These are phyloP conservation scores for Siniperca chuatsi DNA, from an alignment of 2,113 vertebrate genomes.

Conservation along the genomic window DNA sequence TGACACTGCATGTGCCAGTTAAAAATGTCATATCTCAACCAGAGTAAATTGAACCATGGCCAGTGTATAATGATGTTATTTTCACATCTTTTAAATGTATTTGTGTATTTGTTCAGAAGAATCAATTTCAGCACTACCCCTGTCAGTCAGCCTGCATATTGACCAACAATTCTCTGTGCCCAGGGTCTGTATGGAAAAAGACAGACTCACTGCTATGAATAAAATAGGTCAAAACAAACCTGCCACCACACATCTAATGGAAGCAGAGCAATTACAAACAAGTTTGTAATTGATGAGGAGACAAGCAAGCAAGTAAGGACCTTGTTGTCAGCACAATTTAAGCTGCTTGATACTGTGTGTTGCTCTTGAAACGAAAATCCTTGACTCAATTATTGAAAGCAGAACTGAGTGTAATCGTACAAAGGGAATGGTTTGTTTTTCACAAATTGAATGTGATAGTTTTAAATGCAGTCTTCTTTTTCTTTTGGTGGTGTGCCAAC, in stretches of 20 bases:
- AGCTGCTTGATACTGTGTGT: not conserved
- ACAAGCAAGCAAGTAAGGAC: not conserved
- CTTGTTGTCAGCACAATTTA: not conserved
- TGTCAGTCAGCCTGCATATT: not conserved
- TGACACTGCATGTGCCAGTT: conserved; percentile 3
- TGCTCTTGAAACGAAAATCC: not conserved
- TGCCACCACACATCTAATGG: not conserved
- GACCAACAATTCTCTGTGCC: not conserved
- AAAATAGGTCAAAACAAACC: conserved; percentile 9
- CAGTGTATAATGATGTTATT: conserved; percentile 1
- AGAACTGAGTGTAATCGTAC: not conserved
- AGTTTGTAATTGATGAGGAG: not conserved
- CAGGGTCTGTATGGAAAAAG: not conserved
- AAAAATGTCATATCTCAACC: not conserved
- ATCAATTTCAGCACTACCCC: not conserved
- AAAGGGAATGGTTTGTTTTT: not conserved
- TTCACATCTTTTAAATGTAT: conserved; percentile 12
- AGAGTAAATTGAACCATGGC: conserved; percentile 9
- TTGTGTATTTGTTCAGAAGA: not conserved
- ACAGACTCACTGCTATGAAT: not conserved
- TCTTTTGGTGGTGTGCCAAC: not conserved
- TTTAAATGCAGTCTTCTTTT: not conserved
- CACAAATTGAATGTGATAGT: not conserved
- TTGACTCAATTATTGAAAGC: not conserved
- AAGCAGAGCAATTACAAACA: conserved; percentile 18